Base-by-base conservation (phyloP, 2,797 vertebrate genomes). In the Podarcis siculus region DNA sequence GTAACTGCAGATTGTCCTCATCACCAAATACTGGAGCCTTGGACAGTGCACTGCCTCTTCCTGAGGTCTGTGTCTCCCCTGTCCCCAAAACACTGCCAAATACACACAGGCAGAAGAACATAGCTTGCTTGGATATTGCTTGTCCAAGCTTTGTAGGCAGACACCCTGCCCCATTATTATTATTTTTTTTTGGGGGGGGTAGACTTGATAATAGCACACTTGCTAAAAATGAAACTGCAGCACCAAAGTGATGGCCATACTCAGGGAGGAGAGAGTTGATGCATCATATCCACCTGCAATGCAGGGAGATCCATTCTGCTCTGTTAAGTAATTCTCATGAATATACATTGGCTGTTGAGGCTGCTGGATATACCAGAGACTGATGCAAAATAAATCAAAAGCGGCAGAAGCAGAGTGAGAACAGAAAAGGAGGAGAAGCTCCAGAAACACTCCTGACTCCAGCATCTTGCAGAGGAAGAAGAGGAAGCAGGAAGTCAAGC, bases 321-420 rank as follows among this genome's bases (percentile, higher is more conserved):
- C 45, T 58, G 30, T 42, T 42, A 61, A 84, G 49, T 19, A 61
- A 72, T 12, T 21, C 67, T 79, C 49, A 83, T 79, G 82, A 79
- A 88, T 83, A 84, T 79, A 88, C 42, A 58, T 79, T 42, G 82
- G 39, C 72, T 82, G 39, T 42, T 12, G 85, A 55, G 13, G 49
- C 49, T 55, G 49, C 49, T 55, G 49, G 15, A 55, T 55, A 55
- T 55, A 73, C 66, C 12, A 2, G 45, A 78, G 19, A 66, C 27
- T 42, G 49, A 32, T 13, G 49, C 82, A 69, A 27, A 71, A 58
- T 83, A 61, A 17, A 25, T 39, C 71, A 79, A 49, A 8, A 19
- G 21, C 49, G 61, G 49, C 49, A 55, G 49, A 55, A 55, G 49
- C 49, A 55, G 49, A 55, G 75, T 9, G 39, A 5, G 58, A 37